Evolutionary conservation across 2,797 vertebrate genomes (phyloP).

Genomic region (Picus viridis): DNA sequence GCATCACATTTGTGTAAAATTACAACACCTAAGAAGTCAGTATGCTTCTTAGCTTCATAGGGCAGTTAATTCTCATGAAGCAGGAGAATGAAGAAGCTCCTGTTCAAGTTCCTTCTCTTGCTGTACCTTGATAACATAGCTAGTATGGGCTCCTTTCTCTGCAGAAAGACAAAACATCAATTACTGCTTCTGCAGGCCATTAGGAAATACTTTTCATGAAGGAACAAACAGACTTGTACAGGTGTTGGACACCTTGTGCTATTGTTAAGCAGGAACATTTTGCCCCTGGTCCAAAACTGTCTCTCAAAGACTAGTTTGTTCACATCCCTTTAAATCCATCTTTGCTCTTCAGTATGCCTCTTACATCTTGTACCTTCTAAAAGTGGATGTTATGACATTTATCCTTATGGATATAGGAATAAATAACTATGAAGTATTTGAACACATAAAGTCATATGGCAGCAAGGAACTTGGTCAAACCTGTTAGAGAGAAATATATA

Average conservation of each 20-base stretch:
- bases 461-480: not conserved
- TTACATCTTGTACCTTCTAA: not conserved
- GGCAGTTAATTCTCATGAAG: not conserved
- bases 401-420: not conserved
- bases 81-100: not conserved
- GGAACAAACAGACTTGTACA: not conserved
- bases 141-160: not conserved
- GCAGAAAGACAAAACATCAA: not conserved
- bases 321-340: not conserved
- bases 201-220: not conserved
- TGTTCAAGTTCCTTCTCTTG: not conserved
- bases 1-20: not conserved
- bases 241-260: not conserved
- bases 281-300: not conserved
- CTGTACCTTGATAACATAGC: not conserved
- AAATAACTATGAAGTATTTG: not conserved
- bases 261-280: not conserved
- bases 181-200: not conserved
- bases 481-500: not conserved
- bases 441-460: not conserved
- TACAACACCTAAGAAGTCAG: not conserved
- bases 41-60: not conserved
- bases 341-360: not conserved
- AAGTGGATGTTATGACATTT: not conserved
- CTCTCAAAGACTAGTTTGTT: not conserved